phyloP scores from a whole-genome alignment of 2,113 vertebrate species.

The Alligator sinensis region DNA sequence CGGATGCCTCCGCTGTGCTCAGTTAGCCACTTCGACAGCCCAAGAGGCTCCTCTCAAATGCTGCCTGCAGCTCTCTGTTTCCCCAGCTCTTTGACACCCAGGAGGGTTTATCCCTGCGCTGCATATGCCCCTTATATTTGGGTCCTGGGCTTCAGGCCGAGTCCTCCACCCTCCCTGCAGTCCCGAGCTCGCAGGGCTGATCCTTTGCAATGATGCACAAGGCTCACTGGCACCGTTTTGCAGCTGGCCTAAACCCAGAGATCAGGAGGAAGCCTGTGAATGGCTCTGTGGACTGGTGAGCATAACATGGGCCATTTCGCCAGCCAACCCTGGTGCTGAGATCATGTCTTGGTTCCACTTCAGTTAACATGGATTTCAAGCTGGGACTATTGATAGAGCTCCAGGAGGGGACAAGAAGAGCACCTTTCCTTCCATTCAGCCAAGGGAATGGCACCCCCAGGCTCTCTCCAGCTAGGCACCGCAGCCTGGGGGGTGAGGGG shows the following conservation, averaged over 20 bases:
- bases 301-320: neutral
- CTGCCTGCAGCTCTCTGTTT: neutral
- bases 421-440: no score
- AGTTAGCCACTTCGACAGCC: neutral
- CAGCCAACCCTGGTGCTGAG: neutral
- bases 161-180: neutral
- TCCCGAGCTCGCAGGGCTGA: neutral
- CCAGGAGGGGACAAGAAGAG: no score
- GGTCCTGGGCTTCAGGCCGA: neutral
- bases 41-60: neutral
- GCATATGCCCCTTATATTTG: rapidly evolving
- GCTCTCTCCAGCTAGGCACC: neutral
- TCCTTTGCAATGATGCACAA: neutral
- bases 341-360: rapidly evolving
- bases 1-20: neutral
- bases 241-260: rapidly evolving
- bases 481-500: neutral
- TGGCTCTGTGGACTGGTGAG: neutral
- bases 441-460: neutral
- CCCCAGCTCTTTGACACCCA: no score
- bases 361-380: neutral
- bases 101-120: neutral
- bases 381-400: neutral
- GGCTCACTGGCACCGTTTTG: neutral
- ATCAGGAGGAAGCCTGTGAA: neutral